These are phyloP conservation scores for Caenorhabditis sp. DNA, from an alignment of 2,888 invertebrate species.

Conservation along the genomic window DNA sequence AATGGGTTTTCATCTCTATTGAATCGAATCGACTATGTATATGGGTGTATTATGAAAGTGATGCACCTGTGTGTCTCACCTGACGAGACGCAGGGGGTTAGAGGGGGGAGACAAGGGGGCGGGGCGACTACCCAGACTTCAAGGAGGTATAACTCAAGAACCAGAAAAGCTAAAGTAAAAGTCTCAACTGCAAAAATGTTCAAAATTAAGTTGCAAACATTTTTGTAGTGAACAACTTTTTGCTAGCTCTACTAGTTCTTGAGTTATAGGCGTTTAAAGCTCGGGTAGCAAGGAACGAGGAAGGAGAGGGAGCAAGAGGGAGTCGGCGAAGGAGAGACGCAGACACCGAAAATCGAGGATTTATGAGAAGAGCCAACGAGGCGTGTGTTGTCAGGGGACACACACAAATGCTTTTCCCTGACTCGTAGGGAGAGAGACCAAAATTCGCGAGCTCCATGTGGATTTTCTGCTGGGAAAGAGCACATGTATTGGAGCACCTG, in stretches of 20 bases:
- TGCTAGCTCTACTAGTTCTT: too few species aligned
- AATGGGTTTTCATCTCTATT: neutral
- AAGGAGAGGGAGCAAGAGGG: neutral
- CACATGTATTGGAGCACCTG: conserved; percentile 10
- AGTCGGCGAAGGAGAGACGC: conserved; percentile 13
- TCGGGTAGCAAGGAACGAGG: neutral
- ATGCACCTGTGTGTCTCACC: conserved; percentile 56
- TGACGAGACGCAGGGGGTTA: neutral
- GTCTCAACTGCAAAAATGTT: too few species aligned
- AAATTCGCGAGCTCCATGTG: neutral
- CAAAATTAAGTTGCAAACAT: too few species aligned
- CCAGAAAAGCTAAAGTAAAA: too few species aligned
- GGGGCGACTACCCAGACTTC: neutral
- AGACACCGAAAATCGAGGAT: conserved; percentile 6
- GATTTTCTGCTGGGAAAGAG: conserved; percentile 1
- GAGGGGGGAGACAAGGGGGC: conserved; percentile 24
- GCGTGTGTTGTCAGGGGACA: conserved; percentile 5
- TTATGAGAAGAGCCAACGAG: conserved; percentile 1
- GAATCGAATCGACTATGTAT: neutral
- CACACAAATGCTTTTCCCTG: neutral
- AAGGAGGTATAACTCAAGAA: too few species aligned
- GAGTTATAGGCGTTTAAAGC: neutral
- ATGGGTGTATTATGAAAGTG: conserved; percentile 17
- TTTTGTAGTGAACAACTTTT: too few species aligned
- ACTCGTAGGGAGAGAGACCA: too few species aligned